Conservation (phyloP, 35 echinoderm and acorn worm genomes). For the Ophiothrix spiculata region DNA sequence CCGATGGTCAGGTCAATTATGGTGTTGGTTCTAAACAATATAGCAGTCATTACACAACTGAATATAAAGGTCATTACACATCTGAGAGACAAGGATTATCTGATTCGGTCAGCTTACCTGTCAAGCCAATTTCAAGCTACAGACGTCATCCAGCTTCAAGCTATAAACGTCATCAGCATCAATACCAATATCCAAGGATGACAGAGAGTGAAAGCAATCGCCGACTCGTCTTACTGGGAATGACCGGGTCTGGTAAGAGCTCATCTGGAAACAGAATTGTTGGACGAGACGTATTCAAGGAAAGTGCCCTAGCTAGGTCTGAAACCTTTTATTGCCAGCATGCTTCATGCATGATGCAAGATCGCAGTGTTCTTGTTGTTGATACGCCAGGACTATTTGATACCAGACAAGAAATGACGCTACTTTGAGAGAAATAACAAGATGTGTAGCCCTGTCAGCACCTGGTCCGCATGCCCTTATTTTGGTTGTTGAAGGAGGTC, state of each 20-base stretch:
- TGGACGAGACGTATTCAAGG: neutral
- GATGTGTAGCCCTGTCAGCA: neutral
- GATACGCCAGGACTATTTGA: conserved; percentile 4
- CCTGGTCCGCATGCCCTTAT: neutral
- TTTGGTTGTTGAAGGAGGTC: neutral
- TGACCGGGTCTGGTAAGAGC: neutral
- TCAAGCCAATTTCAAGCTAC: too few species aligned
- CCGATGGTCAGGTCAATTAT: too few species aligned
- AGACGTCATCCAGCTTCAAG: too few species aligned
- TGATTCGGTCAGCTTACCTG: too few species aligned
- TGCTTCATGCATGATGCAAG: neutral
- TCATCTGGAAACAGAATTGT: neutral
- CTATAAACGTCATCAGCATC: too few species aligned
- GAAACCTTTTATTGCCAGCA: neutral
- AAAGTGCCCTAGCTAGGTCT: neutral
- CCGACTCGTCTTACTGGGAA: neutral
- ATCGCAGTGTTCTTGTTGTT: neutral
- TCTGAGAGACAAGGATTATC: too few species aligned
- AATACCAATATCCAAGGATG: too few species aligned
- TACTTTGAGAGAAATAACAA: neutral
- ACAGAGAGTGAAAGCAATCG: too few species aligned
- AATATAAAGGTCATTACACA: too few species aligned
- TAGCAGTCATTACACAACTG: too few species aligned
- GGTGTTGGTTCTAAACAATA: too few species aligned
- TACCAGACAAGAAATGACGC: neutral